Percentiles rank a stretch among this genome's conserved stretches.
Evolutionary conservation across 2,888 invertebrate genomes (phyloP).

Genomic region (Oconnorella tubifera): DNA sequence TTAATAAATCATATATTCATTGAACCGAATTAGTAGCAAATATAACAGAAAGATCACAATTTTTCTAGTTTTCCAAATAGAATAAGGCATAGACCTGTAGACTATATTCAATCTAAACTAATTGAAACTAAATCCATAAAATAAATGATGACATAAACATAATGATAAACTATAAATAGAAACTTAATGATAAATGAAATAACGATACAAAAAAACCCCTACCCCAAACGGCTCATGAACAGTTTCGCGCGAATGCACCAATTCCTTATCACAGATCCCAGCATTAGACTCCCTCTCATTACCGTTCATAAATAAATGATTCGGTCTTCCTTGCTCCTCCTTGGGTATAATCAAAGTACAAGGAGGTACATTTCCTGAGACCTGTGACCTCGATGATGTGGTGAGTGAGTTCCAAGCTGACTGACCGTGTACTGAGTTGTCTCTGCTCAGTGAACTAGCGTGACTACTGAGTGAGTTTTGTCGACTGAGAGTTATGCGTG

Average conservation of each 20-base stretch:
- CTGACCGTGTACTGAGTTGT: slow-evolving; percentile 43
- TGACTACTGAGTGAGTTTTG: slow-evolving; percentile 39
- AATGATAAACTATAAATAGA: too few relatives aligned
- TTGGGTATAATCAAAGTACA: neutral
- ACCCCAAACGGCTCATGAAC: neutral
- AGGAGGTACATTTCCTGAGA: neutral
- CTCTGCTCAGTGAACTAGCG: slow-evolving; percentile 40
- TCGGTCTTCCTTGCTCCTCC: slow-evolving; percentile 8
- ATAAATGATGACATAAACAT: too few relatives aligned
- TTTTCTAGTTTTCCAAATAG: too few relatives aligned
- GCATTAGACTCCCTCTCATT: slow-evolving; percentile 11
- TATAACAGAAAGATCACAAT: too few relatives aligned
- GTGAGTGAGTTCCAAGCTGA: neutral
- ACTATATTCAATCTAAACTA: too few relatives aligned
- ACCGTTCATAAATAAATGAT: neutral
- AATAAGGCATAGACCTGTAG: too few relatives aligned
- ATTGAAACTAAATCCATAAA: too few relatives aligned
- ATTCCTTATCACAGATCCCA: neutral
- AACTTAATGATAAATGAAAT: too few relatives aligned
- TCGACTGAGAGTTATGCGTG: slow-evolving; percentile 16
- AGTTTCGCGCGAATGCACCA: neutral
- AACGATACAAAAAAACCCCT: too few relatives aligned
- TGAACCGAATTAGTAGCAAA: too few relatives aligned
- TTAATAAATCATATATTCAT: too few relatives aligned
- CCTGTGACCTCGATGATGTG: neutral